A percentile compares a stretch with the other conserved stretches of the same genome.
phyloP scores from a whole-genome alignment of 2,888 invertebrate species.

The Calliscelio sp. region DNA sequence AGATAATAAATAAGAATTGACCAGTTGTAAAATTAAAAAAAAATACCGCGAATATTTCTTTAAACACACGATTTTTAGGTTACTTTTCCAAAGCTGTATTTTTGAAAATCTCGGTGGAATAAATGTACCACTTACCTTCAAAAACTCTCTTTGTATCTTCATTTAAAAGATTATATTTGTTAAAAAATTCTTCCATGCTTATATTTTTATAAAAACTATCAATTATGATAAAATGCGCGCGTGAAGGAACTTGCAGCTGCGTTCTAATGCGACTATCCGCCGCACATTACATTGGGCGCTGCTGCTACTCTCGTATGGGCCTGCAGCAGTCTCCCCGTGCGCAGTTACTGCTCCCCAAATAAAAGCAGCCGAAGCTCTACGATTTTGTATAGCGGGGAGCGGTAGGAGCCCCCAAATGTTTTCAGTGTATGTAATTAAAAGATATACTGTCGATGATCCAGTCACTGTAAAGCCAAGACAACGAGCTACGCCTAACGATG shows the following conservation, averaged over 20 bases:
- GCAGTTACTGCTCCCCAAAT: no score
- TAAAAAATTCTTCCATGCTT: no score
- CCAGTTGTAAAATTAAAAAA: not conserved
- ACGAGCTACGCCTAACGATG: not conserved
- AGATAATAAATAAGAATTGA: not conserved
- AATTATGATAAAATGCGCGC: slow-evolving; percentile 1
- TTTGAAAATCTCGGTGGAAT: not conserved
- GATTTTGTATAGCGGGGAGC: no score
- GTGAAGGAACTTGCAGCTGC: not conserved
- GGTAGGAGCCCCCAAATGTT: no score
- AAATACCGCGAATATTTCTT: not conserved
- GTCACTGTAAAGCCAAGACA: not conserved
- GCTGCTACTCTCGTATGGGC: no score
- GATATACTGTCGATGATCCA: no score
- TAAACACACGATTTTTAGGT: not conserved
- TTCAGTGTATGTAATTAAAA: no score
- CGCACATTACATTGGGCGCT: not conserved
- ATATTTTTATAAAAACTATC: not conserved
- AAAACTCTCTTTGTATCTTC: slow-evolving; percentile 5
- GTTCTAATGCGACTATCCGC: not conserved
- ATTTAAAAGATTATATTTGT: not conserved
- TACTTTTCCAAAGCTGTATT: not conserved
- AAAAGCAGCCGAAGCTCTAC: no score
- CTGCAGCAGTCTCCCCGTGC: no score
- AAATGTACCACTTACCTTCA: not conserved